Evolutionary conservation across 2,888 invertebrate genomes (phyloP), one percentile per base, ranked within the genome.

Genomic region (Microchrysa polita): DNA sequence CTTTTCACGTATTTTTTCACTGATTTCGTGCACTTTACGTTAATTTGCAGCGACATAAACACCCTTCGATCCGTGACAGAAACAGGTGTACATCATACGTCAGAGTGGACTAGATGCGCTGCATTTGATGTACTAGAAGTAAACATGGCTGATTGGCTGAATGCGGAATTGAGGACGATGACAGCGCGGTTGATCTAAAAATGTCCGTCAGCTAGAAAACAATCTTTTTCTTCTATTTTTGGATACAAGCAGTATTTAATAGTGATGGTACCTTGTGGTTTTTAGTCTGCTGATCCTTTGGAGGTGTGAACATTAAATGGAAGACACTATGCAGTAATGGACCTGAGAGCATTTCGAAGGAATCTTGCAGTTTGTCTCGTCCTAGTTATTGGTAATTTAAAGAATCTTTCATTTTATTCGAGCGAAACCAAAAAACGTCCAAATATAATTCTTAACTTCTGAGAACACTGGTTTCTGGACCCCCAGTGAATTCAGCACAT

Each of bases 11-110:
- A 12, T 10, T 69, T 69, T 57, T n/a, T 40, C 52, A 52, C 52
- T 14, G 23, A 60, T 72, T 72, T 72, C 48, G 12, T 23, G 20
- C 59, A 22, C 20, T 44, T 48, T n/a, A 27, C 60, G 55, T 40
- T 14, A 44, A 23, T 60, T 72, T 72, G 73, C 75, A 77, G 77
- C 78, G 78, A 78, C 78, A 79, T 79, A 80, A 80, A 80, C 79
- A 79, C 79, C 79, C 78, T 79, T 78, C 77, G 78, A 79, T 78
- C 77, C 77, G 74, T 79, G 79, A 79, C 79, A 79, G 79, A 79
- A 79, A 79, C 79, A 79, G 79, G 79, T 79, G 79, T 79, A 79
- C 79, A 78, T 77, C 76, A 79, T 76, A 78, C 77, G 76, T 75
- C 40, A 67, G 72, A 75, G 73, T 74, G 76, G 81, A 74, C 72